Conservation (phyloP, 2,113 vertebrate species). For the Leuciscus idus region DNA sequence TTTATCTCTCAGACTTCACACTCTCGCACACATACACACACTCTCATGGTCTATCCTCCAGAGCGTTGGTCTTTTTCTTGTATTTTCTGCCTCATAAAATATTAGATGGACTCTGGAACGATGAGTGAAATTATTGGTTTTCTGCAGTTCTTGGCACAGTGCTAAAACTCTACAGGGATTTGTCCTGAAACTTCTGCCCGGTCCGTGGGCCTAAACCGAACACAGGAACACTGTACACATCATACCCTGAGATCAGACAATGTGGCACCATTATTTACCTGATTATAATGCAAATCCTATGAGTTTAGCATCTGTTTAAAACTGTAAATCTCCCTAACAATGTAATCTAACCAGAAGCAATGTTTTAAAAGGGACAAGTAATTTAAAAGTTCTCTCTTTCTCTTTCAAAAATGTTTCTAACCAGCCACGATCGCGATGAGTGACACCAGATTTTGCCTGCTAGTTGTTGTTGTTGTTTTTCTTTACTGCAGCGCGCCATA, state of each 20-base stretch:
- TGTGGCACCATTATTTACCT: not conserved
- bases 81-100: slow-evolving; percentile 35
- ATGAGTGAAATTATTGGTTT: not conserved
- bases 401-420: not conserved
- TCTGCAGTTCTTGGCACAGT: not conserved
- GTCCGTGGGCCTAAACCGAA: slow-evolving; percentile 8
- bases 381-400: slow-evolving; percentile 9
- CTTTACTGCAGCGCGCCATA: not conserved
- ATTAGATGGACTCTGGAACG: slow-evolving; percentile 24
- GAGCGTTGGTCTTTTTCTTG: slow-evolving; percentile 15
- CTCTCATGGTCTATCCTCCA: not conserved
- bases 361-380: not conserved
- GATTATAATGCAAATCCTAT: not conserved
- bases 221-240: not conserved
- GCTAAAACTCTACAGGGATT: not conserved
- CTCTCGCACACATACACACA: slow-evolving; percentile 18
- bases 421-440: not conserved
- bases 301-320: not conserved
- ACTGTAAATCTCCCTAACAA: not conserved
- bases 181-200: not conserved
- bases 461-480: not conserved
- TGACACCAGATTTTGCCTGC: not conserved
- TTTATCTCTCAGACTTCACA: slow-evolving; percentile 58
- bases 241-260: not conserved
- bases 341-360: not conserved